These are phyloP conservation scores for Cochlearius cochlearius DNA, from an alignment of 2,113 vertebrate species.

Conservation along the genomic window DNA sequence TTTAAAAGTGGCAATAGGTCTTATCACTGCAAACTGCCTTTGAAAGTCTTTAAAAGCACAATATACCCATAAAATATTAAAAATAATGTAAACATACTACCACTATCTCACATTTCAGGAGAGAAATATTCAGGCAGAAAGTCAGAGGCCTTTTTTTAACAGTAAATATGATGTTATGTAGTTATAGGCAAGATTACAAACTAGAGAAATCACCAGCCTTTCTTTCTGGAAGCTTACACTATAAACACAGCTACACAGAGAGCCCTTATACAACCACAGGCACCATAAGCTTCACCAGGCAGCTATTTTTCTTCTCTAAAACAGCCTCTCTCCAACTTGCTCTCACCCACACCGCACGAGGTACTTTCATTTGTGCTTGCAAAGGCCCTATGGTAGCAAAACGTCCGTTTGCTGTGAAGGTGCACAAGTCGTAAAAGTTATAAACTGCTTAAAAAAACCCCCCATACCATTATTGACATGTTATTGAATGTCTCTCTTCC, in stretches of 20 bases:
- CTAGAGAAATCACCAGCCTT: not conserved
- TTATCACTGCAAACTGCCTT: not conserved
- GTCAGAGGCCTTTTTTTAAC: not conserved
- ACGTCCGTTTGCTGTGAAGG: not conserved
- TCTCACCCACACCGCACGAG: accelerated
- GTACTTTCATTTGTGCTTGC: not conserved
- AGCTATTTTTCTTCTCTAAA: not conserved
- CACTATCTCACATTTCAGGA: not conserved
- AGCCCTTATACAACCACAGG: not conserved
- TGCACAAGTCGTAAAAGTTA: not conserved
- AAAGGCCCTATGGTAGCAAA: not conserved
- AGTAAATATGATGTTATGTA: not conserved
- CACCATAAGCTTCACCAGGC: not conserved
- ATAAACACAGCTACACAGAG: not conserved
- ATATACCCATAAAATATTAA: not conserved
- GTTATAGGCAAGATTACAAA: not conserved
- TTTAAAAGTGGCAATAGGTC: not conserved
- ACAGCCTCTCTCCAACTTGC: not conserved
- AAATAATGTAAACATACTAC: not conserved
- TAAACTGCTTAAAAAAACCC: not conserved
- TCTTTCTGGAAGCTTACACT: not conserved
- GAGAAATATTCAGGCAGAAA: not conserved
- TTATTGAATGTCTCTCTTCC: not conserved
- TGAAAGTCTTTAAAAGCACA: not conserved
- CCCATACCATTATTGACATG: not conserved